Conservation (phyloP, 1,140 invertebrate genomes). For the Cotesia typhae region DNA sequence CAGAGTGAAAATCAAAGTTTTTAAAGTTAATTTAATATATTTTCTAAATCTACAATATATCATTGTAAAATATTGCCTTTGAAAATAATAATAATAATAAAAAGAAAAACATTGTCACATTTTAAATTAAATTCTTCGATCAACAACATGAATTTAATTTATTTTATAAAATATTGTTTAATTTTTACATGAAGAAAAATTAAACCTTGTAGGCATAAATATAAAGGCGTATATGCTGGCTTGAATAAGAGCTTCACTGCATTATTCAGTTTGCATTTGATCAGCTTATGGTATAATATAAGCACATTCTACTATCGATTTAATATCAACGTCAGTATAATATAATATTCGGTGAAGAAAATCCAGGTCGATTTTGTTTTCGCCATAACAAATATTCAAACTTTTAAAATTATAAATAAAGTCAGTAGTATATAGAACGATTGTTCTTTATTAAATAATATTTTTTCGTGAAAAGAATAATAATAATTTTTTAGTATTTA, state of each 20-base stretch:
- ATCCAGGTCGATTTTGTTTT: background rate
- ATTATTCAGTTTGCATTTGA: slow-evolving; percentile 39
- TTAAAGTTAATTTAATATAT: background rate
- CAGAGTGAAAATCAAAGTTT: slow-evolving; percentile 11
- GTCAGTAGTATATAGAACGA: no score
- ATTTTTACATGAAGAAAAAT: background rate
- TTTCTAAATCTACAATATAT: background rate
- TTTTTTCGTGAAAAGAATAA: no score
- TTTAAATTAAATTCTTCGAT: background rate
- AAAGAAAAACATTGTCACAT: background rate
- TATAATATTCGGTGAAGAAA: slow-evolving; percentile 16
- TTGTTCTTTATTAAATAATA: no score
- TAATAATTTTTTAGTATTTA: no score
- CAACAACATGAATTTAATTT: background rate
- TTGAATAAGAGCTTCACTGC: slow-evolving; percentile 23
- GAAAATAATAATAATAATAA: background rate
- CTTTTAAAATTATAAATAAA: no score
- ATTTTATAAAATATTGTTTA: background rate
- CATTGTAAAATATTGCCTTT: background rate
- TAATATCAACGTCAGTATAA: background rate
- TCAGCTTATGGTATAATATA: slow-evolving; percentile 35
- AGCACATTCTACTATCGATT: slow-evolving; percentile 23
- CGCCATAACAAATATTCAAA: background rate
- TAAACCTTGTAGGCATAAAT: slow-evolving; percentile 19
- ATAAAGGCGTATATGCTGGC: slow-evolving; percentile 17